Evolutionary conservation across 2,888 invertebrate species (phyloP).

Genomic region (Hypomecis punctinalis): DNA sequence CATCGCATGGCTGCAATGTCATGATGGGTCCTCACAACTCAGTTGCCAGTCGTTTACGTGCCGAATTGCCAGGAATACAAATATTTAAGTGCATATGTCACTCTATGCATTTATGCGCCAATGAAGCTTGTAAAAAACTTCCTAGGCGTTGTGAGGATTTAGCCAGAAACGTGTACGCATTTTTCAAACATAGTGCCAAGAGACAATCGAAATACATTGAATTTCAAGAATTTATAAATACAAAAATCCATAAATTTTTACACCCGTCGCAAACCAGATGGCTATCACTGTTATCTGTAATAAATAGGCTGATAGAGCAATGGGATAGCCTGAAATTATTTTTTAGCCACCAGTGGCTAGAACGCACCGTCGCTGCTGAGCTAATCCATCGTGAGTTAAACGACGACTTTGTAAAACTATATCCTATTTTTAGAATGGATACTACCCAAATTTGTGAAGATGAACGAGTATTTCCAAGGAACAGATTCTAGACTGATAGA

Average conservation of each 20-base stretch:
- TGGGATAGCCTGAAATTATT: slow-evolving; percentile 15
- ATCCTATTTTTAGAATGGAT: slow-evolving; percentile 15
- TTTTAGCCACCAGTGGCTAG: slow-evolving; percentile 10
- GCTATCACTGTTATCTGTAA: slow-evolving; percentile 17
- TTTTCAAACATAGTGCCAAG: slow-evolving; percentile 17
- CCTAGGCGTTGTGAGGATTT: slow-evolving; percentile 19
- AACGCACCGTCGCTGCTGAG: slow-evolving; percentile 4
- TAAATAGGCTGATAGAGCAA: slow-evolving; percentile 14
- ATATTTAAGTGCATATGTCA: slow-evolving; percentile 22
- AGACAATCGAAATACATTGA: not conserved
- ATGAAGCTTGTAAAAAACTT: slow-evolving; percentile 18
- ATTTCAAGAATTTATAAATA: slow-evolving; percentile 12
- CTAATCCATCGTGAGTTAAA: slow-evolving; percentile 1
- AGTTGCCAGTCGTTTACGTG: slow-evolving; percentile 10
- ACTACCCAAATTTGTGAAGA: slow-evolving; percentile 20
- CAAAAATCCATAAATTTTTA: slow-evolving; percentile 16
- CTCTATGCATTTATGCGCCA: slow-evolving; percentile 11
- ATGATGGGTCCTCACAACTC: slow-evolving; percentile 26
- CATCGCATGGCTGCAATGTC: slow-evolving; percentile 10
- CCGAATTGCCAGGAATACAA: not conserved
- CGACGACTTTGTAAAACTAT: slow-evolving; percentile 5
- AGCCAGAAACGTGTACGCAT: slow-evolving; percentile 13
- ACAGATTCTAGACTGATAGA: no score
- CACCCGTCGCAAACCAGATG: slow-evolving; percentile 23
- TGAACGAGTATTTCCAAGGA: not conserved